A percentile compares a stretch with the other conserved stretches of the same genome.
These are phyloP conservation scores for Gavialis gangeticus DNA, from an alignment of 2,113 vertebrate genomes.

Conservation along the genomic window DNA sequence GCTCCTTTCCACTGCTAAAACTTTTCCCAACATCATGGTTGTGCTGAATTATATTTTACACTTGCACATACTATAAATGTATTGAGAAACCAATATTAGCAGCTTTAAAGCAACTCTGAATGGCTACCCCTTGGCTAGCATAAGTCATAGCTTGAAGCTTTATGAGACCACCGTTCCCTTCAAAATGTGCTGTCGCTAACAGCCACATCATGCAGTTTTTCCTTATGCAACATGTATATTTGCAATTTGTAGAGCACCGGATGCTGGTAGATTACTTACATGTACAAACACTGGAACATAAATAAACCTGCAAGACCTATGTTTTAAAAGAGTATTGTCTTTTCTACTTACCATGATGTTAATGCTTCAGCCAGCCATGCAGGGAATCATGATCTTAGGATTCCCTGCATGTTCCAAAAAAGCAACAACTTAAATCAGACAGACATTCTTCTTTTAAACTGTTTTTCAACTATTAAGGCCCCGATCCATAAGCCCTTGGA, in stretches of 20 bases:
- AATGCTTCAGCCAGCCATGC: neutral
- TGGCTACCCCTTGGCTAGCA: neutral
- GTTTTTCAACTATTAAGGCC: neutral
- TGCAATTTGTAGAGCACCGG: neutral
- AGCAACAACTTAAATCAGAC: fast-evolving
- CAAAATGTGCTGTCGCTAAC: neutral
- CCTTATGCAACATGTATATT: neutral
- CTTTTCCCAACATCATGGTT: neutral
- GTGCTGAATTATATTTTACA: neutral
- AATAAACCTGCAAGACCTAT: fast-evolving
- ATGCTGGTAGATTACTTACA: neutral
- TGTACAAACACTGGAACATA: neutral
- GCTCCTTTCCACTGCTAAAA: neutral
- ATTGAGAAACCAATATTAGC: neutral
- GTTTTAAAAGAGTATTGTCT: neutral
- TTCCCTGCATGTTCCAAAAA: neutral
- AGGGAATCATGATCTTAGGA: fast-evolving
- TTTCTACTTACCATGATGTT: fast-evolving
- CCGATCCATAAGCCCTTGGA: neutral
- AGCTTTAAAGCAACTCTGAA: neutral
- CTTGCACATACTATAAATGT: neutral
- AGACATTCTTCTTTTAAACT: neutral
- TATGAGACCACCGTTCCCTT: neutral
- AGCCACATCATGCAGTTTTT: neutral
- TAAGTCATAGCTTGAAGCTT: neutral